Conservation (phyloP, 1,140 invertebrate species). For the Branchinecta lindahli region DNA sequence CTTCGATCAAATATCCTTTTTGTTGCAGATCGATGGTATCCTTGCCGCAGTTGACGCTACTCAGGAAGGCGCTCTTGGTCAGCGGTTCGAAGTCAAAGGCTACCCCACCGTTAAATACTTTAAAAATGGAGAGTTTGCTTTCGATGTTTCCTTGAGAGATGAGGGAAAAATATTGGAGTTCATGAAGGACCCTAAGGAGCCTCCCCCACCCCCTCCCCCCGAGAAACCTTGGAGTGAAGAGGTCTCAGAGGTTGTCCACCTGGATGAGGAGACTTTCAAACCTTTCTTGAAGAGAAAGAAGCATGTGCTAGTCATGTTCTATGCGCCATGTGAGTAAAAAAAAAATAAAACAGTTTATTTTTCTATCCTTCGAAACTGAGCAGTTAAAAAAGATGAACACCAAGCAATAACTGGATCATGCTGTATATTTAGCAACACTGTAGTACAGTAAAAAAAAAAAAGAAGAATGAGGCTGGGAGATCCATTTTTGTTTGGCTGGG, state of each 20-base stretch:
- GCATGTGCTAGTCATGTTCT: conserved; percentile 74
- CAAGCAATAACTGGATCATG: too few relatives aligned
- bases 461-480: too few relatives aligned
- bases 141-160: conserved; percentile 53
- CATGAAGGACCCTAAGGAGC: conserved; percentile 65
- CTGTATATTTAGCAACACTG: too few relatives aligned
- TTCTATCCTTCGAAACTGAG: conserved; percentile 11
- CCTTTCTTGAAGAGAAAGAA: conserved; percentile 45
- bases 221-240: conserved; percentile 59
- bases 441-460: too few relatives aligned
- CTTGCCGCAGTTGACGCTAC: conserved; percentile 70
- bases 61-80: conserved; percentile 46
- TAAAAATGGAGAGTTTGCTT: conserved; percentile 52
- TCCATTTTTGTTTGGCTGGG: too few relatives aligned
- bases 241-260: conserved; percentile 51
- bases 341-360: too few relatives aligned
- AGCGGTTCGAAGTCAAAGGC: conserved; percentile 54
- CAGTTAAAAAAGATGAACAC: too few relatives aligned
- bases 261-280: conserved; percentile 53
- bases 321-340: conserved; percentile 71
- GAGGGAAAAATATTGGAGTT: conserved; percentile 59
- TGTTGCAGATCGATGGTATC: conserved; percentile 43
- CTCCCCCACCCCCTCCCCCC: conserved; percentile 60
- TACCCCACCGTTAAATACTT: conserved; percentile 74
- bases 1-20: background rate